Conservation (phyloP, 2,888 invertebrate species). For the Octonoba sinensis region DNA sequence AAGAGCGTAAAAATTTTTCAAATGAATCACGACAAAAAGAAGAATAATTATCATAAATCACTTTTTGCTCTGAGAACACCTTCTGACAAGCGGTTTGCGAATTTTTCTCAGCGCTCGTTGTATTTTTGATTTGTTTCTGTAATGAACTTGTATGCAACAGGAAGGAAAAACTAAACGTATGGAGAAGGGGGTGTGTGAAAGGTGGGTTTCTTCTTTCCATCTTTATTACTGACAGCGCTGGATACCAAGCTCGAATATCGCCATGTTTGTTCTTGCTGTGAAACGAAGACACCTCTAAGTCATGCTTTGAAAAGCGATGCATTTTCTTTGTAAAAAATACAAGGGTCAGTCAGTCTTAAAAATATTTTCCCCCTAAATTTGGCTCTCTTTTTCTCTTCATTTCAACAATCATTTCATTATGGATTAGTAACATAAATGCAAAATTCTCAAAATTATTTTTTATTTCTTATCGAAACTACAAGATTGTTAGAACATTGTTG, state of each 20-base stretch:
- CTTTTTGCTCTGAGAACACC: conserved; percentile 10
- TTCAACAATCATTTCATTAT: too few relatives aligned
- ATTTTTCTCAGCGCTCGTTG: conserved; percentile 14
- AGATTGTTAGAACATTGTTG: too few relatives aligned
- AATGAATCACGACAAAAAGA: conserved; percentile 17
- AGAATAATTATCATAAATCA: conserved; percentile 49
- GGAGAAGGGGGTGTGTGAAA: background rate
- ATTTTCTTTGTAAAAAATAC: too few relatives aligned
- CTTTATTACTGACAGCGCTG: background rate
- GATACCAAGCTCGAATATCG: background rate
- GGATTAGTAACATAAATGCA: too few relatives aligned
- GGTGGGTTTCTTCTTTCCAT: background rate
- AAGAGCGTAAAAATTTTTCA: conserved; percentile 9
- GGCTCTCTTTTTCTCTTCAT: too few relatives aligned
- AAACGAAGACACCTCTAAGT: background rate
- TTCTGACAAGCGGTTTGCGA: conserved; percentile 23
- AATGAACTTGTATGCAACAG: conserved; percentile 26
- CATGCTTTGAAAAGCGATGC: too few relatives aligned
- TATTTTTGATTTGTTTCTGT: conserved; percentile 21
- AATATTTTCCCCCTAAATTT: too few relatives aligned
- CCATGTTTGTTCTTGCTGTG: background rate
- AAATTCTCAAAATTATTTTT: too few relatives aligned
- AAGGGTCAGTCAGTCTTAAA: too few relatives aligned
- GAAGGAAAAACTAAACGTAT: conserved; percentile 20
- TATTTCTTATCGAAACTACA: too few relatives aligned